Evolutionary conservation across 2,797 vertebrate species (phyloP).

Genomic region (Gila robusta): DNA sequence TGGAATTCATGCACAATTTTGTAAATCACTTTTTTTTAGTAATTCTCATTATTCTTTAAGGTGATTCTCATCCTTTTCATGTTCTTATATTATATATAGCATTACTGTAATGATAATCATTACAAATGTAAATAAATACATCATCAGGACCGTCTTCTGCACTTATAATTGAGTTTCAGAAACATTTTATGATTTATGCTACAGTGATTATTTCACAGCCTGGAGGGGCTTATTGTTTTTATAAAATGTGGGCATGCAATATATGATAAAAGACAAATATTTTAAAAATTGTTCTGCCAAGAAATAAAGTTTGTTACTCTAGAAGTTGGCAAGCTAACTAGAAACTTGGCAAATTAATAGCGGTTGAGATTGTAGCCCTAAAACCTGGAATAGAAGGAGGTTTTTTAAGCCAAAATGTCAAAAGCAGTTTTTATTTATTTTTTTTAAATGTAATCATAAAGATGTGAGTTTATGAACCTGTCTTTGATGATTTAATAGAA

Average conservation of each 20-base stretch:
- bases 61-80: neutral
- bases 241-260: neutral
- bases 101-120: too few relatives aligned
- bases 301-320: neutral
- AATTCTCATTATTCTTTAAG: neutral
- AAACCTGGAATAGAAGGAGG: neutral
- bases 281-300: neutral
- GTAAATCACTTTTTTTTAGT: neutral
- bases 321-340: neutral
- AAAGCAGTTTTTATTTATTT: too few relatives aligned
- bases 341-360: neutral
- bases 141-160: too few relatives aligned
- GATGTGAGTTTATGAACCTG: too few relatives aligned
- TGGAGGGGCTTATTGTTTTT: neutral
- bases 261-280: neutral
- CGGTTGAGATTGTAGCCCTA: neutral
- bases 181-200: neutral
- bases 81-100: too few relatives aligned
- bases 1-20: neutral
- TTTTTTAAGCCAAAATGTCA: neutral
- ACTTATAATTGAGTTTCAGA: too few relatives aligned
- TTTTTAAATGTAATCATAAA: too few relatives aligned
- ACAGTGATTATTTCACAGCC: neutral
- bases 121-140: too few relatives aligned
- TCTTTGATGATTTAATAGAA: neutral